phyloP scores from a whole-genome alignment of 2,797 vertebrate genomes.

The Chromis chromis region DNA sequence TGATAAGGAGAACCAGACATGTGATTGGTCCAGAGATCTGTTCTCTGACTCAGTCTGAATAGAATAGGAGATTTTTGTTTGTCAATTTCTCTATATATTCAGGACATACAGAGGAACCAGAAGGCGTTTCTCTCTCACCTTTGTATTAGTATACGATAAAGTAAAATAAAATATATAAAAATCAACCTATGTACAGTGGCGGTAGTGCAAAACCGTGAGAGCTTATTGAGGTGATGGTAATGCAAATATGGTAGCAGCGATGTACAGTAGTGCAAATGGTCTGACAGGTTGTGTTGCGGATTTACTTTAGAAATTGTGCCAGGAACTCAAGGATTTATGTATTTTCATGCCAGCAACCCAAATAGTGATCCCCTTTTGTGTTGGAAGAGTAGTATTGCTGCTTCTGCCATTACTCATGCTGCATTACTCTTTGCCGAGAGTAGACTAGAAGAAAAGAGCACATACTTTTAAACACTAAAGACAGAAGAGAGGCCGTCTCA shows the following conservation, averaged over 20 bases:
- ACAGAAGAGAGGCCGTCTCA: not conserved
- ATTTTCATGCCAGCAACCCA: not conserved
- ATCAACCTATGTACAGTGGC: no score
- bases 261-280: no score
- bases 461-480: not conserved
- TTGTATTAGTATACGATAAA: no score
- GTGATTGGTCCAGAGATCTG: conserved; percentile 78
- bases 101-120: no score
- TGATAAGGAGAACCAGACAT: conserved; percentile 38
- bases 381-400: not conserved
- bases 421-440: not conserved
- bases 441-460: not conserved
- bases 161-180: no score
- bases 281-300: conserved; percentile 38
- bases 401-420: not conserved
- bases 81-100: no score
- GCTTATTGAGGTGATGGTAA: no score
- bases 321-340: not conserved
- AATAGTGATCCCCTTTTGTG: not conserved
- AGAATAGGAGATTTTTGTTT: no score
- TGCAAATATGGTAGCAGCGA: no score
- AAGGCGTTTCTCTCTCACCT: no score
- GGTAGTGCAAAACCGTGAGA: no score
- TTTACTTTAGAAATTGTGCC: not conserved
- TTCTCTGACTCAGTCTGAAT: conserved; percentile 74